A percentile compares a stretch with the other conserved stretches of the same genome.
These are phyloP conservation scores for Eupithecia abbreviata DNA, from an alignment of 2,888 invertebrate species.

Conservation along the genomic window DNA sequence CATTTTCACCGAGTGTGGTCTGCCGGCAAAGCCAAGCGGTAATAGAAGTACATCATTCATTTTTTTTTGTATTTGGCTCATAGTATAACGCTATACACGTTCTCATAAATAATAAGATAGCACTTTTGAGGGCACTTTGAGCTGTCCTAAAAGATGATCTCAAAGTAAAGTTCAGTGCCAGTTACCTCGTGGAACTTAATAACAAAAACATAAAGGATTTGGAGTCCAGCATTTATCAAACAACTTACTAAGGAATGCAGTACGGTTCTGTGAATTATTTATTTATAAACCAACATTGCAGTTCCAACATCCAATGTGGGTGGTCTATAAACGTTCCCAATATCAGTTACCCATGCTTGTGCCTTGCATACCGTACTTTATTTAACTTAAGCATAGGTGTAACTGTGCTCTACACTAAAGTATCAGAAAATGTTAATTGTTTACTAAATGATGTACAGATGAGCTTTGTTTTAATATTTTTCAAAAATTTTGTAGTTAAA, in stretches of 20 bases:
- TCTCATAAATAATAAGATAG: neutral
- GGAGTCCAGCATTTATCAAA: constrained; percentile 35
- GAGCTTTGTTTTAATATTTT: neutral
- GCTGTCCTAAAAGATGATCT: neutral
- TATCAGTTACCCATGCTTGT: constrained; percentile 38
- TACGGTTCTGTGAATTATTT: constrained; percentile 41
- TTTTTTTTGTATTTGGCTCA: neutral
- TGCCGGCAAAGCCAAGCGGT: neutral
- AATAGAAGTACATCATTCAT: neutral
- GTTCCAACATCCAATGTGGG: constrained; percentile 38
- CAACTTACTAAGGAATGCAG: constrained; percentile 35
- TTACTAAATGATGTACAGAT: neutral
- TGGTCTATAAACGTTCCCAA: constrained; percentile 41
- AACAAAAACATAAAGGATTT: constrained; percentile 26
- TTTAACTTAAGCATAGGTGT: constrained; percentile 18
- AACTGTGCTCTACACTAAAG: constrained; percentile 1
- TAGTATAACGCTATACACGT: neutral
- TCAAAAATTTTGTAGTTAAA: neutral
- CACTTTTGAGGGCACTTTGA: neutral
- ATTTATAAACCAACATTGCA: constrained; percentile 44
- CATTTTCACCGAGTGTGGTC: neutral
- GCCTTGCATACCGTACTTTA: constrained; percentile 37
- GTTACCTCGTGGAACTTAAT: neutral
- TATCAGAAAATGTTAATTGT: neutral
- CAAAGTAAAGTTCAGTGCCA: neutral